phyloP scores from a whole-genome alignment of 2,113 vertebrate genomes.

The Miniopterus natalensis region DNA sequence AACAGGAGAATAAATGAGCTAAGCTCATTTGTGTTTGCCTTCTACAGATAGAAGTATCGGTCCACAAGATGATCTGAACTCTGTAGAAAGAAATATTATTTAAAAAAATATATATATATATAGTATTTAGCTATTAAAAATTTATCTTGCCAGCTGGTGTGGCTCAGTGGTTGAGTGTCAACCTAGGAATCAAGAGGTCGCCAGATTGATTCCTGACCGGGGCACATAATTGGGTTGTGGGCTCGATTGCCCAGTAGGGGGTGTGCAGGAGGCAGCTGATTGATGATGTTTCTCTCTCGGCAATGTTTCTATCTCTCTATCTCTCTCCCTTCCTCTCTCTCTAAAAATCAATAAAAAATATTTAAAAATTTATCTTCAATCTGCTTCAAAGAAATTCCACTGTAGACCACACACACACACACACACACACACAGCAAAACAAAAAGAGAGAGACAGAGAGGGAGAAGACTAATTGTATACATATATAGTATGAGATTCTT shows the following conservation, averaged over 20 bases:
- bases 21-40: conserved; percentile 73
- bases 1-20: conserved; percentile 77
- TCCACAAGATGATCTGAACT: conserved; percentile 78
- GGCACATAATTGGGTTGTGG: too few relatives aligned
- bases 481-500: conserved; percentile 63
- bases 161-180: too few relatives aligned
- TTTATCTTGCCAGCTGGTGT: not conserved
- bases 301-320: too few relatives aligned
- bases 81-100: conserved; percentile 83
- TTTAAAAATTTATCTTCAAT: conserved; percentile 6
- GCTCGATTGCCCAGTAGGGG: too few relatives aligned
- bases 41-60: conserved; percentile 77
- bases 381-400: conserved; percentile 77
- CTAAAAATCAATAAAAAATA: too few relatives aligned
- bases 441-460: not conserved
- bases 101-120: conserved; percentile 68
- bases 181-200: too few relatives aligned
- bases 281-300: too few relatives aligned
- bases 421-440: not conserved
- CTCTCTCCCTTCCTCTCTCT: too few relatives aligned
- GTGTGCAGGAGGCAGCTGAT: too few relatives aligned
- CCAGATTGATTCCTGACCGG: too few relatives aligned
- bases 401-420: conserved; percentile 61
- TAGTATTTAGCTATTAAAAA: conserved; percentile 84
- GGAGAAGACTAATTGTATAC: conserved; percentile 67